Base-by-base conservation (phyloP, 2,113 vertebrate species). In the Hemibagrus wyckioides region DNA sequence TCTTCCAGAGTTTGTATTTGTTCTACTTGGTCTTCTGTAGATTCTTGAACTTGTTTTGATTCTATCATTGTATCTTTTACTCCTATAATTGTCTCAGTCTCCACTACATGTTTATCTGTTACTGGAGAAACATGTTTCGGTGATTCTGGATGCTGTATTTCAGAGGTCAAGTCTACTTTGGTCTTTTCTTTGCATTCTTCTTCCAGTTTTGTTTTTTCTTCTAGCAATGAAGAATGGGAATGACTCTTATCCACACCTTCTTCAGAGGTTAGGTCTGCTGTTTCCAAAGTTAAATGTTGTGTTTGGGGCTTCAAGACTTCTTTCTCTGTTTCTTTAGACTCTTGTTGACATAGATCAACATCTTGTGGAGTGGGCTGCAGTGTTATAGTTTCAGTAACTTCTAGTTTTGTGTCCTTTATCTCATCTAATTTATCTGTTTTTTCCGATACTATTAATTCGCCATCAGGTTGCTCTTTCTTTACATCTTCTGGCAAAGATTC, bases 131-230 rank as follows among this genome's bases (percentile, higher is more conserved):
- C 71, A 56, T 57, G 21, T 82, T 25, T 67, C 10, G 36, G 3
- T 52, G 73, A 77, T 11, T 69, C 28, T 83, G 82, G 25, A 44
- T 81, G 36, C 36, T 77, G 50, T 65, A 9, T 57, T 36, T 50
- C 21, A 86, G 25, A 54, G 73, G 2, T 63, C 11, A 57, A 5
- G 28, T 82, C 79, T 67, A 67, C 84, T 54, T 36, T 48, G 41
- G 65, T 65, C 33, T 83, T 44, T 86, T 88, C 80, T 39, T 59
- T 52, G 52, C 10, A 69, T 69, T 85, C 50, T 79, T 79, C 30
- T 57, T 82, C 39, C 30, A 54, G 52, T 88, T 86, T 84, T 23
- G 73, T 56, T 82, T 85, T 88, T n/a, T 87, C 84, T 82, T 79
- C 50, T 75, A 52, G 30, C 50, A 88, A 14, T 41, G 39, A n/a